Percentiles rank a stretch among this genome's conserved stretches.
phyloP scores from a whole-genome alignment of 2,113 vertebrate genomes.

The Herpailurus yagouaroundi region DNA sequence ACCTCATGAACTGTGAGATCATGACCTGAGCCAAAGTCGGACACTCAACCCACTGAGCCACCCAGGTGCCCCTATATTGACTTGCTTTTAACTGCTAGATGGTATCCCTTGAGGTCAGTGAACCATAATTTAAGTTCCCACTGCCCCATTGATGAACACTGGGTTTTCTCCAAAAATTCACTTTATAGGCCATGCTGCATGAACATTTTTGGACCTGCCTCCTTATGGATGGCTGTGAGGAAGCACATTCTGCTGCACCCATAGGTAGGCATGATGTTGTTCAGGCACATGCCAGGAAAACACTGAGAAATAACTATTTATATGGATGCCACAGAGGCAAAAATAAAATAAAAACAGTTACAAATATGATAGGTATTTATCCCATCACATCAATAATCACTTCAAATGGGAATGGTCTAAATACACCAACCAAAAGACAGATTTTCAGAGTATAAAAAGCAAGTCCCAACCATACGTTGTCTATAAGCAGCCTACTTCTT shows the following conservation, averaged over 20 bases:
- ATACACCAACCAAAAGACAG: not conserved
- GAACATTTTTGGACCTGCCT: not conserved
- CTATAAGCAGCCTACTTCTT: not conserved
- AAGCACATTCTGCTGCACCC: not conserved
- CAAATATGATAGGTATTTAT: not conserved
- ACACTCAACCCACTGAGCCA: too few relatives aligned
- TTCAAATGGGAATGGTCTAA: not conserved
- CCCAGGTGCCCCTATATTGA: not conserved
- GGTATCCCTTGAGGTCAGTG: not conserved
- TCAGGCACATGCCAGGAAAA: not conserved
- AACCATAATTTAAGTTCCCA: not conserved
- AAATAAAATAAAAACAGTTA: not conserved
- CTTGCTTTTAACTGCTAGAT: not conserved
- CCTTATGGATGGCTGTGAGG: not conserved
- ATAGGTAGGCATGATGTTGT: not conserved
- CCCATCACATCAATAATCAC: not conserved
- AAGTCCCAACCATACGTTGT: not conserved
- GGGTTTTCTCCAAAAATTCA: not conserved
- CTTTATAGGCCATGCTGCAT: not conserved
- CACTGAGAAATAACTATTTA: not conserved
- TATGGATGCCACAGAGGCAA: not conserved
- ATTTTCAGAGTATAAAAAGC: not conserved
- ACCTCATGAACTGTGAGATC: too few relatives aligned
- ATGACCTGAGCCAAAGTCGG: too few relatives aligned
- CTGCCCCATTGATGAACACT: not conserved